Base-by-base conservation (phyloP, 2,797 vertebrate species). In the Podarcis siculus region DNA sequence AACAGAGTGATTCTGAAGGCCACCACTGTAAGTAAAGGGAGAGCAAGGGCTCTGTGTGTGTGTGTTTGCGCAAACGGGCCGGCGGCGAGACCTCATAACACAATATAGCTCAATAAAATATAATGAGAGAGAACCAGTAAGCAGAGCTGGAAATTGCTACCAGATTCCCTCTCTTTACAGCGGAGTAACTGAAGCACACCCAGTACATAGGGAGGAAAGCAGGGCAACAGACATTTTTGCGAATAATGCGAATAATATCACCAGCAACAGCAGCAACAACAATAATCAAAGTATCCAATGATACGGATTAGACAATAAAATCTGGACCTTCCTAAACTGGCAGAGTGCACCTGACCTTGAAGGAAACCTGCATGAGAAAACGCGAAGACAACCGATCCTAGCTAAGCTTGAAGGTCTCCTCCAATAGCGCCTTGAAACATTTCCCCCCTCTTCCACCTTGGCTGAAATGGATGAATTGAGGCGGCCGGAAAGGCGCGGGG, bases 321-420 rank as follows among this genome's bases (percentile, higher is more conserved):
- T 30, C 49, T 87, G 89, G 42, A 66, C 86, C 90, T 92, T 90
- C 89, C 27, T 69, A 19, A 32, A 23, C 32, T 67, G 49, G 89
- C 25, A 91, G 93, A 94, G 58, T 93, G 72, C 27, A 5, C 8
- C 97, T 97, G 97, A 97, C 96, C 97, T 97, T 97, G 96, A 97
- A 96, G 95, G 95, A 90, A 96, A 89, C 79, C 69, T 89, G 76
- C 49, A 79, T 90, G 93, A 94, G 89, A 92, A 94, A 95, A 37
- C 35, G 95, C 93, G 93, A 95, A 86, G 79, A 85, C 80, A 66
- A 55, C 35, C 9, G 91, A 77, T 42, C 30, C 76, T 91, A 45
- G 78, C 94, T 93, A 95, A 94, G 96, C 95, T 94, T 94, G 94
- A 93, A 92, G 92, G 92, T 87, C 91, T 92, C 91, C 91, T 92